Conservation (phyloP, 2,797 vertebrate species). For the Syncerus caffer region DNA sequence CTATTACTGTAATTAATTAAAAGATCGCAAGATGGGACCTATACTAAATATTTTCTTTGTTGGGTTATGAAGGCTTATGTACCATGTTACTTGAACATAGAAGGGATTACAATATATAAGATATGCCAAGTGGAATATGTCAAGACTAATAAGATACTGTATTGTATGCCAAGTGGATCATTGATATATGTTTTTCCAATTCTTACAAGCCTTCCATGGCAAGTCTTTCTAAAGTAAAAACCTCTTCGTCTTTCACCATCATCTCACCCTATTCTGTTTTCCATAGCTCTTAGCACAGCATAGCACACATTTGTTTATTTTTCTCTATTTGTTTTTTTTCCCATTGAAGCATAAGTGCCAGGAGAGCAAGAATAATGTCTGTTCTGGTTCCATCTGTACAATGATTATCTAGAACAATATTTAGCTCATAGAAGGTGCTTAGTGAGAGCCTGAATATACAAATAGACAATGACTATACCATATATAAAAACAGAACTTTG, state of each 20-base stretch:
- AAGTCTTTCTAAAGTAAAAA: not conserved
- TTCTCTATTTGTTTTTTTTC: not conserved
- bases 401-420: not conserved
- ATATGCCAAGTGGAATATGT: not conserved
- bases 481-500: not conserved
- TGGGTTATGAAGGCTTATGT: not conserved
- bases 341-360: not conserved
- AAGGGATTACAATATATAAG: not conserved
- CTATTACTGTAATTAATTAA: not conserved
- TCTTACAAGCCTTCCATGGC: not conserved
- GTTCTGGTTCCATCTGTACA: not conserved
- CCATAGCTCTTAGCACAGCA: not conserved
- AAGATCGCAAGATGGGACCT: not conserved
- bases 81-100: not conserved
- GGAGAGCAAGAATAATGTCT: not conserved
- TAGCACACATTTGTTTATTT: not conserved
- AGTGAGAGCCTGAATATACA: not conserved
- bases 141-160: not conserved
- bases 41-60: not conserved
- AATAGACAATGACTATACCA: not conserved
- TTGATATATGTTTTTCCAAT: not conserved
- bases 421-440: not conserved
- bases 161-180: not conserved
- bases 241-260: not conserved
- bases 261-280: not conserved